Evolutionary conservation across 2,797 vertebrate species (phyloP).

Genomic region (Schizothorax lantsangensis): DNA sequence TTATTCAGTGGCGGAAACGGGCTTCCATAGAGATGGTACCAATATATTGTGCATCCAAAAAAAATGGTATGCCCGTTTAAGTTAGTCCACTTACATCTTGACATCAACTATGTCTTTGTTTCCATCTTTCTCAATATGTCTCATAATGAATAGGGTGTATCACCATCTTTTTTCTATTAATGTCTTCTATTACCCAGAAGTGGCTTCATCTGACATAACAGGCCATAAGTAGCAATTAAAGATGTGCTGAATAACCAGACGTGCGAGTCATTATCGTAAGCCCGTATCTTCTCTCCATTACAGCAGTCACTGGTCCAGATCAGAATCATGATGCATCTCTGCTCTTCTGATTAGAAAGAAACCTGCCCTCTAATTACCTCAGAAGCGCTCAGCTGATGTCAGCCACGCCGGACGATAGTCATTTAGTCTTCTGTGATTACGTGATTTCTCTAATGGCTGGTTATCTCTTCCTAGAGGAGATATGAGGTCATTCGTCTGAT

Average conservation of each 20-base stretch:
- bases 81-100: background rate
- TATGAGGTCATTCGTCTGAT: conserved; percentile 31
- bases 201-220: conserved; percentile 7
- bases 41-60: background rate
- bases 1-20: too few species aligned
- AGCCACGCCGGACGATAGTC: conserved; percentile 4
- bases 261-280: background rate
- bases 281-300: background rate
- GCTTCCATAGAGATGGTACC: background rate
- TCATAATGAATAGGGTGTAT: background rate
- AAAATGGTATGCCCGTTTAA: background rate
- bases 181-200: conserved; percentile 26
- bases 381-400: conserved; percentile 31
- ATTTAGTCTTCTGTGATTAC: conserved; percentile 29
- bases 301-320: conserved; percentile 19
- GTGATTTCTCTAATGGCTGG: background rate
- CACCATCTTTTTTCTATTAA: background rate
- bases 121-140: background rate
- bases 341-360: conserved; percentile 26
- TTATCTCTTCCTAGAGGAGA: conserved; percentile 42
- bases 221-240: conserved; percentile 6
- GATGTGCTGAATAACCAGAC: background rate
- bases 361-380: conserved; percentile 66
- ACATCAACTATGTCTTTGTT: background rate
- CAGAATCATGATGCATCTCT: conserved; percentile 20